A percentile compares a stretch with the other conserved stretches of the same genome.
Evolutionary conservation across 1,140 invertebrate species (phyloP).

Genomic region (Geopemphigus sp.): DNA sequence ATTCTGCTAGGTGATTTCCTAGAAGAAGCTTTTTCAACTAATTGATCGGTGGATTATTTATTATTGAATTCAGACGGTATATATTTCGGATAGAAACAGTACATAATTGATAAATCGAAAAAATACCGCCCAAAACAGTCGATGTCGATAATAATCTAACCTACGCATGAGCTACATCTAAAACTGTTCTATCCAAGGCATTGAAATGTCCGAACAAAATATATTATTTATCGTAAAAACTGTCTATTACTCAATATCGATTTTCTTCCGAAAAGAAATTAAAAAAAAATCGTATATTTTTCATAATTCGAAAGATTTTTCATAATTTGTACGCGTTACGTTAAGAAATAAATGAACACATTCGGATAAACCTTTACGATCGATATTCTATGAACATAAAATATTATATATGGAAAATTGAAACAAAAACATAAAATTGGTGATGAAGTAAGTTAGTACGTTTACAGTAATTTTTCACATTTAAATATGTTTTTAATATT

Average conservation of each 20-base stretch:
- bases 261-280: slow-evolving; percentile 8
- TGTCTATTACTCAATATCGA: not conserved
- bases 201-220: not conserved
- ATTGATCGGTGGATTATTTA: slow-evolving; percentile 30
- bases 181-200: not conserved
- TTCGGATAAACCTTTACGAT: too few species aligned
- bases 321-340: too few species aligned
- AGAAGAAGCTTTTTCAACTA: slow-evolving; percentile 39
- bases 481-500: too few species aligned
- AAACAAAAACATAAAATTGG: too few species aligned
- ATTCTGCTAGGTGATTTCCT: slow-evolving; percentile 8
- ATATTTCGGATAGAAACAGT: not conserved
- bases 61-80: slow-evolving; percentile 6
- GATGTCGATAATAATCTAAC: not conserved
- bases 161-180: not conserved
- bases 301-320: too few species aligned
- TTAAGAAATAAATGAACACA: too few species aligned
- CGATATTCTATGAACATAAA: too few species aligned
- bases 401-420: too few species aligned
- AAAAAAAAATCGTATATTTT: not conserved
- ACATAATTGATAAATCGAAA: not conserved
- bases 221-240: slow-evolving; percentile 17
- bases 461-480: too few species aligned
- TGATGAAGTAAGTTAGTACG: too few species aligned
- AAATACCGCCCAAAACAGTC: not conserved